Evolutionary conservation across 53 echinoderm and acorn worm genomes (phyloP), one percentile per base, ranked within the genome.

Genomic region (Henricia sp.): DNA sequence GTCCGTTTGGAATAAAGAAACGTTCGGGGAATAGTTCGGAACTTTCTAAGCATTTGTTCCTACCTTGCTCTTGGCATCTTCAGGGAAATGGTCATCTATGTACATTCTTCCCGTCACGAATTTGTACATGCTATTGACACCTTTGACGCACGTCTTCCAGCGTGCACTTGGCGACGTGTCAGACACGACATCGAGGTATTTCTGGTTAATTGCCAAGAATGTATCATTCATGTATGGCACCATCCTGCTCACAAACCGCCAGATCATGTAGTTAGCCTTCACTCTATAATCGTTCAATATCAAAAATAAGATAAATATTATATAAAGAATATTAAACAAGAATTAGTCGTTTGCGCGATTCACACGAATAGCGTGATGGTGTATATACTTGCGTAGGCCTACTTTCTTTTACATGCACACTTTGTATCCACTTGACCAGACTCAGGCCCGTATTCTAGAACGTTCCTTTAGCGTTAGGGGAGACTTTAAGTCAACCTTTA

Each of bases 41-140:
- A 44, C 44, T 44, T 9, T 6, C 13, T 13, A 44, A 44, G 44
- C 6, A 44, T 44, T 9, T 44, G 6, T 44, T 6, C 6, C 3
- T 12, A 96, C 96, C 69, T 93, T 96, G 53, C 85, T 71, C 58
- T 93, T 93, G 67, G 91, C 90, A 16, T 71, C 71, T 3, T 67
- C 91, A 2, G 89, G 84, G 67, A 93, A 96, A 21, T 89, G 84
- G 67, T 93, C 87, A 33, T 68, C 80, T 16, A 96, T 89, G 71
- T 93, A 96, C 87, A 96, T 86, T 51, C 92, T 66, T 1, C 96
- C 96, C 3, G 89, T 89, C 12, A 91, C 89, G 55, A 93, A 96
- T 8, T 52, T 28, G 17, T 59, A 84, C 1, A 20, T 9, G 2
- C 27, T 27, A 21, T 93, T 91, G 21, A 89, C 71, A 6, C 72